A percentile compares a stretch with the other conserved stretches of the same genome.
phyloP scores from a whole-genome alignment of 2,113 vertebrate genomes.

The Melanotaenia duboulayi region DNA sequence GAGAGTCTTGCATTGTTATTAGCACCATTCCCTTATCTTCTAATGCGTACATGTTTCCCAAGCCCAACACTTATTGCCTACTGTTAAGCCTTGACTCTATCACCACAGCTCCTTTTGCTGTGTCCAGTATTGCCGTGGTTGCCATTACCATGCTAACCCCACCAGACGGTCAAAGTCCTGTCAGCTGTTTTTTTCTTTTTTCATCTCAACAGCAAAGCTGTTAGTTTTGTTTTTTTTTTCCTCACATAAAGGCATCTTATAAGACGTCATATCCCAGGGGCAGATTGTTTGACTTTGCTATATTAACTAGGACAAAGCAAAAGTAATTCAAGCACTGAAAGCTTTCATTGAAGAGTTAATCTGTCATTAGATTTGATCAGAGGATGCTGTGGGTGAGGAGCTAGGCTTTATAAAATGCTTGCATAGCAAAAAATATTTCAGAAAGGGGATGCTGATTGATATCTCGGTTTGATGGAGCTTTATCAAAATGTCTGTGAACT shows the following conservation, averaged over 20 bases:
- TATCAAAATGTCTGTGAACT: neutral
- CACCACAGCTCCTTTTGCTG: conserved; percentile 35
- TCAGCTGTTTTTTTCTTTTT: conserved; percentile 17
- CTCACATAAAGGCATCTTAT: conserved; percentile 16
- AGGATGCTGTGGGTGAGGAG: conserved; percentile 7
- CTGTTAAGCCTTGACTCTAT: conserved; percentile 45
- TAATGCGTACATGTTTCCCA: conserved; percentile 32
- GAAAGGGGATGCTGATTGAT: neutral
- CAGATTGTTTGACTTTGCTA: neutral
- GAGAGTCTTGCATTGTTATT: neutral
- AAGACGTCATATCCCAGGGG: neutral
- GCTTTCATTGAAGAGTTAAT: conserved; percentile 7
- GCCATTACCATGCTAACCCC: conserved; percentile 61
- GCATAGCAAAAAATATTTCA: conserved; percentile 10
- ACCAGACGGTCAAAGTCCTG: conserved; percentile 62
- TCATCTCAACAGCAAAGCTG: conserved; percentile 7
- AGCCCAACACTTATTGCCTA: conserved; percentile 36
- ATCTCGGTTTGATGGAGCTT: neutral
- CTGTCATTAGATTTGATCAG: conserved; percentile 8
- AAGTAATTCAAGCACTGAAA: neutral
- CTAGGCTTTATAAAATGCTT: neutral
- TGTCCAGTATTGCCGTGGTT: conserved; percentile 46
- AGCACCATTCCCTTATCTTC: conserved; percentile 30
- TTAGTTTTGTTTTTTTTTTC: conserved; percentile 9
- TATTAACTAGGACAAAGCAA: neutral